phyloP scores from a whole-genome alignment of 2,888 invertebrate species.

The Caenorhabditis imperialis region DNA sequence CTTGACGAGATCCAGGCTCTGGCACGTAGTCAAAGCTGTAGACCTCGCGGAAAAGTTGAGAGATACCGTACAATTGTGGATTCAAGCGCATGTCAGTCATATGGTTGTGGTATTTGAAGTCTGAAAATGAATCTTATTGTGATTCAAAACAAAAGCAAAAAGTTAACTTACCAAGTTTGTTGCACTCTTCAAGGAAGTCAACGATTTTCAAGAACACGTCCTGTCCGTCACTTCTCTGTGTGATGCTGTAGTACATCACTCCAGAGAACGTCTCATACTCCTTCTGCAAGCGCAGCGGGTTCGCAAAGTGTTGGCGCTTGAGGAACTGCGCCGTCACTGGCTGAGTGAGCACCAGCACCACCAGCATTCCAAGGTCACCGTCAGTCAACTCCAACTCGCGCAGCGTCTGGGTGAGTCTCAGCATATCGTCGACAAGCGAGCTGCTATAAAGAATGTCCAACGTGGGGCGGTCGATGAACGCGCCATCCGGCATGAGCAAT shows the following conservation, averaged over 20 bases:
- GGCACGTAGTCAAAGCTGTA: no score
- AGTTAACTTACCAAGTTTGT: slow-evolving; percentile 30
- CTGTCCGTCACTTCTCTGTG: not conserved
- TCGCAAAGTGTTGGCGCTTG: not conserved
- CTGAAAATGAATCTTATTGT: no score
- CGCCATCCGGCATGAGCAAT: slow-evolving; percentile 36
- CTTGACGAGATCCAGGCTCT: not conserved
- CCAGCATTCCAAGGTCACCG: slow-evolving; percentile 38
- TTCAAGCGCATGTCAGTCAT: no score
- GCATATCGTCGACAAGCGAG: slow-evolving; percentile 27
- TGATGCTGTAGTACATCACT: slow-evolving; percentile 5
- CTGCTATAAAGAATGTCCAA: slow-evolving; percentile 34
- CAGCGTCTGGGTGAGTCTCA: slow-evolving; percentile 12
- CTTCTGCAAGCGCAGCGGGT: not conserved
- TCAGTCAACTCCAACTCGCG: slow-evolving; percentile 19
- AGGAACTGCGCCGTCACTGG: slow-evolving; percentile 5
- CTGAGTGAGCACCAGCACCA: slow-evolving; percentile 32
- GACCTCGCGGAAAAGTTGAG: slow-evolving; percentile 11
- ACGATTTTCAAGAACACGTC: slow-evolving; percentile 1
- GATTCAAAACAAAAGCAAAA: no score
- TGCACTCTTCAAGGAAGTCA: slow-evolving; percentile 5
- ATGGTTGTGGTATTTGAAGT: no score
- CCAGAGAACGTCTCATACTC: not conserved
- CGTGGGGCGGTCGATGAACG: slow-evolving; percentile 3
- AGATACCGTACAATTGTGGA: no score